Conservation (phyloP, 2,888 invertebrate species). For the Frankliniella intonsa region DNA sequence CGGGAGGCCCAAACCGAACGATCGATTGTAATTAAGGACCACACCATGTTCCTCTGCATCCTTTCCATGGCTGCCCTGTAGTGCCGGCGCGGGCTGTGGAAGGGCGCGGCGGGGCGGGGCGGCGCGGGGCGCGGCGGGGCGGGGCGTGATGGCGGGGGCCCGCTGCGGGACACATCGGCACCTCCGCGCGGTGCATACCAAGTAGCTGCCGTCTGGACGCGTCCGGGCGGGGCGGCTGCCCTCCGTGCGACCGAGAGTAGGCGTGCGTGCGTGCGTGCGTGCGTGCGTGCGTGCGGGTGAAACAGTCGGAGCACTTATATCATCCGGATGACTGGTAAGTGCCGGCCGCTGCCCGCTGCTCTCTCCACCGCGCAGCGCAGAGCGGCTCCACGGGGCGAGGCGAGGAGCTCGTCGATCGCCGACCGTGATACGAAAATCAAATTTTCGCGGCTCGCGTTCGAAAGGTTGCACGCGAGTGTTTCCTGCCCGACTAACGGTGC, state of each 20-base stretch:
- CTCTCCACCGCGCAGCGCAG: too few relatives aligned
- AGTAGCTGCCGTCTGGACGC: background rate
- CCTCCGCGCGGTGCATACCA: background rate
- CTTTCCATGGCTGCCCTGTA: background rate
- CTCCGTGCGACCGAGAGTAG: background rate
- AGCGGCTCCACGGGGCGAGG: too few relatives aligned
- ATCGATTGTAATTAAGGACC: background rate
- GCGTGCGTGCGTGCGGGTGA: background rate
- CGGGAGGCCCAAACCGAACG: background rate
- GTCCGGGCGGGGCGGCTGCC: background rate
- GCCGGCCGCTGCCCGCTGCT: too few relatives aligned
- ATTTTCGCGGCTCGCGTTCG: too few relatives aligned
- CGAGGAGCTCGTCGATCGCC: too few relatives aligned
- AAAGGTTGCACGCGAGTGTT: too few relatives aligned
- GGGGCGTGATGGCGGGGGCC: background rate
- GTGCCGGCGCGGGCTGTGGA: background rate
- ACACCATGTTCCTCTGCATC: background rate
- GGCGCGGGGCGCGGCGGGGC: background rate
- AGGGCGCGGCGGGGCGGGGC: background rate
- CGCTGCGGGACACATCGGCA: background rate
- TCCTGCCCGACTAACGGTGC: too few relatives aligned
- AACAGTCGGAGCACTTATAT: background rate
- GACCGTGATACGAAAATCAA: too few relatives aligned
- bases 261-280: background rate
- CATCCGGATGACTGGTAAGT: too few relatives aligned